Conservation (phyloP, 2,888 invertebrate genomes). For the Xestia c-nigrum region DNA sequence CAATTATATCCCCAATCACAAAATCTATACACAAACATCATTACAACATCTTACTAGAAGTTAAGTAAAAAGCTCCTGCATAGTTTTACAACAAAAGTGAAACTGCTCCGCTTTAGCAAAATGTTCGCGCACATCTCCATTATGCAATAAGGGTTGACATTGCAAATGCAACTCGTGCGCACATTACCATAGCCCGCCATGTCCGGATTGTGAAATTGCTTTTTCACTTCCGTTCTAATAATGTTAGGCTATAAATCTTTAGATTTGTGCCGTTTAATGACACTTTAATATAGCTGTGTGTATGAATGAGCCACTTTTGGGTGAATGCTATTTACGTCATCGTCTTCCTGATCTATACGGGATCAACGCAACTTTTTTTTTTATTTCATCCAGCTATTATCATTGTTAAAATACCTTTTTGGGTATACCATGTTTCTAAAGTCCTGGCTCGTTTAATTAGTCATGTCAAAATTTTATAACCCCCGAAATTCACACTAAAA, state of each 20-base stretch:
- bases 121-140: slow-evolving; percentile 80
- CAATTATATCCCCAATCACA: not conserved
- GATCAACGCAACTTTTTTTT: not conserved
- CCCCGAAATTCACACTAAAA: not conserved
- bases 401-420: not conserved
- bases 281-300: not conserved
- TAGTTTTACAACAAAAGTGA: slow-evolving; percentile 81
- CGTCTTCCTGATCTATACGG: not conserved
- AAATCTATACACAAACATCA: slow-evolving; percentile 8
- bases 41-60: slow-evolving; percentile 58
- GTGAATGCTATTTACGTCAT: not conserved
- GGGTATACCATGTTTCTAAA: not conserved
- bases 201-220: slow-evolving; percentile 88
- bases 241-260: slow-evolving; percentile 54
- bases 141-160: slow-evolving; percentile 87
- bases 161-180: slow-evolving; percentile 74
- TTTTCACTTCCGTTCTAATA: slow-evolving; percentile 84
- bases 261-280: slow-evolving; percentile 31
- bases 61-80: slow-evolving; percentile 53
- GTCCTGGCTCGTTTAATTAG: not conserved
- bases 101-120: slow-evolving; percentile 82
- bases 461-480: not conserved
- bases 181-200: slow-evolving; percentile 79
- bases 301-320: not conserved
- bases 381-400: not conserved